Percentiles rank a stretch among this genome's conserved stretches.
Evolutionary conservation across 2,113 vertebrate species (phyloP).

Genomic region (Coreoperca whiteheadi): DNA sequence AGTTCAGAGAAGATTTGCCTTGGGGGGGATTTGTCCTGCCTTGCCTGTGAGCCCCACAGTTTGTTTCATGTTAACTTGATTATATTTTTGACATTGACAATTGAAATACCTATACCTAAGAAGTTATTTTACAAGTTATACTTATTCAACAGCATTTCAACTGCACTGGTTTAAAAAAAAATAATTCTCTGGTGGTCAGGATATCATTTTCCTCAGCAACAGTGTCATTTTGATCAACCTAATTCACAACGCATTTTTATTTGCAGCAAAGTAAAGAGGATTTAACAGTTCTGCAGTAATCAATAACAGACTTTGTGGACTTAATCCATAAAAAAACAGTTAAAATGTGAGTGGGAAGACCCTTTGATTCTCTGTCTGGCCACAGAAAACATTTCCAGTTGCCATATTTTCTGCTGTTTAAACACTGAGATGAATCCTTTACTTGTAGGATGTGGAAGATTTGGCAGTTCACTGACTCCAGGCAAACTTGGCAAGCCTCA

Average conservation of each 20-base stretch:
- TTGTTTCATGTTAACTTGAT: slow-evolving; percentile 41
- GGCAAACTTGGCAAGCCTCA: slow-evolving; percentile 70
- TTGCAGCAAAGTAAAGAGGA: slow-evolving; percentile 36
- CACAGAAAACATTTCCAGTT: slow-evolving; percentile 63
- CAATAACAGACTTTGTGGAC: slow-evolving; percentile 56
- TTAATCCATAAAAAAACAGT: slow-evolving; percentile 53
- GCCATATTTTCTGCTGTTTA: slow-evolving; percentile 57
- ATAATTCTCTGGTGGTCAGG: not conserved
- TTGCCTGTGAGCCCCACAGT: slow-evolving; percentile 20
- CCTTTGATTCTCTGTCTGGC: slow-evolving; percentile 77
- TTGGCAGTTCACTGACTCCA: slow-evolving; percentile 69
- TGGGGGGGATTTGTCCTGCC: slow-evolving; percentile 21
- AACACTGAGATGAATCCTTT: slow-evolving; percentile 68
- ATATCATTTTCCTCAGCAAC: not conserved
- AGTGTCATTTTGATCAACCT: not conserved
- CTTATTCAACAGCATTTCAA: slow-evolving; percentile 8
- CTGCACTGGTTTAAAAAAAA: not conserved
- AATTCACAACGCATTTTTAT: slow-evolving; percentile 11
- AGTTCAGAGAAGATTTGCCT: slow-evolving; percentile 51
- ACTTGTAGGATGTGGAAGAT: slow-evolving; percentile 67
- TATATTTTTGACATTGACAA: slow-evolving; percentile 50
- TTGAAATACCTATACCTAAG: not conserved
- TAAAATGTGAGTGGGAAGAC: slow-evolving; percentile 67
- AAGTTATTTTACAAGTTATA: not conserved
- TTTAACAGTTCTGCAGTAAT: slow-evolving; percentile 39